A percentile compares a stretch with the other conserved stretches of the same genome.
phyloP scores from a whole-genome alignment of 2,888 invertebrate genomes.

The Helleia helle region DNA sequence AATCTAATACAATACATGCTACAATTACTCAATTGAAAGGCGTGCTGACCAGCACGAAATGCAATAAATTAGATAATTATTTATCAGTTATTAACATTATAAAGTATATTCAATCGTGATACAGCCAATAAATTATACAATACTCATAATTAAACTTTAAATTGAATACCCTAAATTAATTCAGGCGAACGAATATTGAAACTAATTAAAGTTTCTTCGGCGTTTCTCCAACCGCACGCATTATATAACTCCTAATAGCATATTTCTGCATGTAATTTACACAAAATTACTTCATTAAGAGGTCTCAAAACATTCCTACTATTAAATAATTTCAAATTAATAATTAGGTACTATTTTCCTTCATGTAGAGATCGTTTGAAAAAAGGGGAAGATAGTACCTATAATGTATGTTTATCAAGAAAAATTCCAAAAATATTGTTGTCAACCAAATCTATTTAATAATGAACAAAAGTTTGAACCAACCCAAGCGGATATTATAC shows the following conservation, averaged over 20 bases:
- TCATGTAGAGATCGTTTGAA: no score
- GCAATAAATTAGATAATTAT: neutral
- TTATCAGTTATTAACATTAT: neutral
- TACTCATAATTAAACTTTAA: conserved; percentile 20
- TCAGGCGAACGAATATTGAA: conserved; percentile 48
- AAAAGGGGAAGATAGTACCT: no score
- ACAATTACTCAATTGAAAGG: no score
- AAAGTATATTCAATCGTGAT: neutral
- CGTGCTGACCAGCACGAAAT: no score
- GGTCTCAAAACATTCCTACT: conserved; percentile 12
- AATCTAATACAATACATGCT: no score
- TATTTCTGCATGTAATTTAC: conserved; percentile 18
- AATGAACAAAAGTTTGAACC: neutral
- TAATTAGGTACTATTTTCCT: conserved; percentile 3
- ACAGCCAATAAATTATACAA: neutral
- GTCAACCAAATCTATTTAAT: neutral
- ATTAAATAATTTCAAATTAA: conserved; percentile 6
- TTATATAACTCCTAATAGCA: conserved; percentile 25
- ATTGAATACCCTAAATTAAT: conserved; percentile 37
- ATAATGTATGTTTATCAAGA: no score
- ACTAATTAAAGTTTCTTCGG: conserved; percentile 54
- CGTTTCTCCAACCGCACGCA: conserved; percentile 32
- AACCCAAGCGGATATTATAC: no score
- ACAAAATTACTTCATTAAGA: conserved; percentile 13
- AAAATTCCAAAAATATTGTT: no score